Percentiles rank a stretch among this genome's conserved stretches.
These are phyloP conservation scores for Coranthus polyacanthus DNA, from an alignment of 2,797 vertebrate species.

Conservation along the genomic window DNA sequence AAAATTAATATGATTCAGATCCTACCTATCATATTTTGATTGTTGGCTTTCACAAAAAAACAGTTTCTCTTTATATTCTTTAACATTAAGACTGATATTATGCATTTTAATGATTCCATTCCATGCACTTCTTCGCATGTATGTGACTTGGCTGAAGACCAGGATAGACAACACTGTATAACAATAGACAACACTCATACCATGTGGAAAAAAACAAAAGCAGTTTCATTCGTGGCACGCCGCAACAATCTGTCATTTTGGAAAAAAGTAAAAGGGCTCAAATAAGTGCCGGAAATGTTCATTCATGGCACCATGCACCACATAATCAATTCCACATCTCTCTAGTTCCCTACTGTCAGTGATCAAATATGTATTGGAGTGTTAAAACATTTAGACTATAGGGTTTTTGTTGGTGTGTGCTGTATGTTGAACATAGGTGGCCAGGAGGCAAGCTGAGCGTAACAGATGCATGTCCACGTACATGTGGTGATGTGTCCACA, in stretches of 20 bases:
- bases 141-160: no score
- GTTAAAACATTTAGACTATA: conserved; percentile 49
- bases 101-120: no score
- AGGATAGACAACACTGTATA: no score
- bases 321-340: conserved; percentile 44
- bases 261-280: conserved; percentile 31
- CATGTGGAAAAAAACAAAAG: conserved; percentile 30
- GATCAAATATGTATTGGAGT: conserved; percentile 61
- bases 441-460: conserved; percentile 24
- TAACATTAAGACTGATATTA: no score
- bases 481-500: conserved; percentile 48
- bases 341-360: neutral
- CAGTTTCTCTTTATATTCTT: neutral
- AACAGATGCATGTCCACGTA: conserved; percentile 59
- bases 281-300: conserved; percentile 41
- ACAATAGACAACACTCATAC: conserved; percentile 29
- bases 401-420: conserved; percentile 9
- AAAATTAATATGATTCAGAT: no score
- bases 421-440: neutral
- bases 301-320: conserved; percentile 7
- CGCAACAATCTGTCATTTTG: conserved; percentile 39
- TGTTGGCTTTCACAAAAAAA: conserved; percentile 6
- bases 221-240: conserved; percentile 13
- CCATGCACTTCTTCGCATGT: no score
- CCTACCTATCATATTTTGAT: no score